A percentile compares a stretch with the other conserved stretches of the same genome.
phyloP scores from a whole-genome alignment of 2,113 vertebrate species.

The Tauraco erythrolophus region DNA sequence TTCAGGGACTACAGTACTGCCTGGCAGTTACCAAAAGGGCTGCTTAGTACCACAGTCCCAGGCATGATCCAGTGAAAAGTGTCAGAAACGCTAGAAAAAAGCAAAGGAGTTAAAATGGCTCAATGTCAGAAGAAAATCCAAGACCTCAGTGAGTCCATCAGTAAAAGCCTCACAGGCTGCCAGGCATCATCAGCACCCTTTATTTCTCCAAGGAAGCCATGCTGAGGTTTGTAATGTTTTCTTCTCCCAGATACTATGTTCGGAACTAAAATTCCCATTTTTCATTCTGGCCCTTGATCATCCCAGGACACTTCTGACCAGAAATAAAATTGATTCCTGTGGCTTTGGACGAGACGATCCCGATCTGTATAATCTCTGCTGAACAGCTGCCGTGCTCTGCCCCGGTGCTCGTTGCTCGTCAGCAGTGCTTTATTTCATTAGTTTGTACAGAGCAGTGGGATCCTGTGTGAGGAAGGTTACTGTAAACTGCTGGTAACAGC shows the following conservation, averaged over 20 bases:
- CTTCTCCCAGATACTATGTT: not conserved
- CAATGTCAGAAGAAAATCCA: not conserved
- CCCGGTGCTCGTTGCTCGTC: accelerated
- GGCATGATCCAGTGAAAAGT: not conserved
- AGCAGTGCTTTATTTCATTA: not conserved
- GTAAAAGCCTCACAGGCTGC: not conserved
- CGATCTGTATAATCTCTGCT: not conserved
- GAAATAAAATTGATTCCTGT: not conserved
- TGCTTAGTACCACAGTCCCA: not conserved
- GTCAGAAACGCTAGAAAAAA: not conserved
- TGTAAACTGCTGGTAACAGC: not conserved
- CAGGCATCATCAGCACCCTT: not conserved
- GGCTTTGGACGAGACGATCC: not conserved
- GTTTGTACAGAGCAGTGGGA: not conserved
- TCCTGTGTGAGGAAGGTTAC: not conserved
- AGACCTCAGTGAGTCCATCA: not conserved
- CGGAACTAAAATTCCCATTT: not conserved
- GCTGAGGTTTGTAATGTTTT: not conserved
- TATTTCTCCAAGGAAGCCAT: not conserved
- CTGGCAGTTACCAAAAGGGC: not conserved
- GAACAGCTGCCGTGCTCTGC: not conserved
- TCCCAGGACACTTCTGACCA: not conserved
- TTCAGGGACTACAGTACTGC: not conserved
- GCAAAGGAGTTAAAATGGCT: not conserved
- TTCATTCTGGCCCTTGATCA: not conserved